Conservation (phyloP, 2,113 vertebrate genomes). For the Myrmecobius fasciatus region DNA sequence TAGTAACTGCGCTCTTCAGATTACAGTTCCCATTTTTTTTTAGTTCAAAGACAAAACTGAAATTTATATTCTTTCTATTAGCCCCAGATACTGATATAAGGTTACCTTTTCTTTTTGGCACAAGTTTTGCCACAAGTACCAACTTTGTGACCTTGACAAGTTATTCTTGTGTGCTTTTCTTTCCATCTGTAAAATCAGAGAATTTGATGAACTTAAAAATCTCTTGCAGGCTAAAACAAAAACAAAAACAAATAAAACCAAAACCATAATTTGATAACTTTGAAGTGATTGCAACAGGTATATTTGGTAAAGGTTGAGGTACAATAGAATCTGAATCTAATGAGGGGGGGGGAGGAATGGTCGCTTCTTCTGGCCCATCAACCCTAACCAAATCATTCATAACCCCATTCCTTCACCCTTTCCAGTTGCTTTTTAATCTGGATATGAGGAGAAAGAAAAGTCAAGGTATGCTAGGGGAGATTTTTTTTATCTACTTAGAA, state of each 20-base stretch:
- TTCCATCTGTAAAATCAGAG: slow-evolving; percentile 39
- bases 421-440: neutral
- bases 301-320: neutral
- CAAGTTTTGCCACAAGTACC: neutral
- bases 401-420: neutral
- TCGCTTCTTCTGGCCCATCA: neutral
- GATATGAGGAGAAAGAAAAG: neutral
- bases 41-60: slow-evolving; percentile 1
- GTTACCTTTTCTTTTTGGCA: slow-evolving; percentile 18
- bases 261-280: neutral
- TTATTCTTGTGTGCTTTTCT: slow-evolving; percentile 43
- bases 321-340: neutral
- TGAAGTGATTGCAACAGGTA: neutral
- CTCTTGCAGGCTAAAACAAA: neutral
- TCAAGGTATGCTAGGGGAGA: neutral
- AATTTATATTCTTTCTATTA: slow-evolving; percentile 28
- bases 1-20: neutral
- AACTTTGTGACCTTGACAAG: slow-evolving; percentile 15
- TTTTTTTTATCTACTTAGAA: neutral
- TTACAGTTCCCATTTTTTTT: slow-evolving; percentile 13
- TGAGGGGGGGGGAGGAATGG: neutral
- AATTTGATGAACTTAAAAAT: neutral
- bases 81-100: neutral
- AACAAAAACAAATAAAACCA: too few relatives aligned
- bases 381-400: neutral